These are phyloP conservation scores for Gymnothorax javanicus DNA, from an alignment of 2,797 vertebrate genomes.

Conservation along the genomic window DNA sequence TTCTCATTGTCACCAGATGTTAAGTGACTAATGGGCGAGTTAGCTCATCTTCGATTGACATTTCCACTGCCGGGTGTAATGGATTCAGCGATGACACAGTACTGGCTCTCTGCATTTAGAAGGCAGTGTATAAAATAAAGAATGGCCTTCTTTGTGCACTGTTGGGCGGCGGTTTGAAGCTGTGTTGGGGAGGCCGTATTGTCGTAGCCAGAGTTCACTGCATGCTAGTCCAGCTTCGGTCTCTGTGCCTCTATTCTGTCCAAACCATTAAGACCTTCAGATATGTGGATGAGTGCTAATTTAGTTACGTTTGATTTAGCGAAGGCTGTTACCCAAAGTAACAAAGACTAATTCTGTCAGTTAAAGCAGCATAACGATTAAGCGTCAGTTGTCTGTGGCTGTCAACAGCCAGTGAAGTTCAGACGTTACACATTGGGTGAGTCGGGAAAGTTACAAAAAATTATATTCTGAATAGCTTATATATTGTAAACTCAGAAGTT, in stretches of 20 bases:
- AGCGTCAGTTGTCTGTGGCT: too few relatives aligned
- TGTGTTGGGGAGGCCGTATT: not conserved
- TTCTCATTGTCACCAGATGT: not conserved
- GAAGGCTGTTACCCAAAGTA: too few relatives aligned
- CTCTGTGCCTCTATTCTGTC: not conserved
- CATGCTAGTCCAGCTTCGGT: not conserved
- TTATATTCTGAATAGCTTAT: too few relatives aligned
- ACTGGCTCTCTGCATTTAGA: not conserved
- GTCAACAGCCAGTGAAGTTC: too few relatives aligned
- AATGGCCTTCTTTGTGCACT: not conserved
- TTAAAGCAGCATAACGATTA: too few relatives aligned
- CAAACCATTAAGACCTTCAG: not conserved
- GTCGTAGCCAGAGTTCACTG: not conserved
- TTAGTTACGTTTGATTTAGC: not conserved
- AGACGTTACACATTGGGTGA: too few relatives aligned
- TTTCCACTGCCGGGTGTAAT: not conserved
- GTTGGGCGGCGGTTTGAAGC: not conserved
- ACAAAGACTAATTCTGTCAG: too few relatives aligned
- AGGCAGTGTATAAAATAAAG: not conserved
- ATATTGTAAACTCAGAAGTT: too few relatives aligned
- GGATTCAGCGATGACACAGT: not conserved
- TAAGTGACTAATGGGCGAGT: not conserved
- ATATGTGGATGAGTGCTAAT: not conserved
- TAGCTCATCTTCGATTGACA: not conserved
- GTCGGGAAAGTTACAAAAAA: too few relatives aligned